These are phyloP conservation scores for Grammomys dolichurus DNA, from an alignment of 2,113 vertebrate species.

Conservation along the genomic window DNA sequence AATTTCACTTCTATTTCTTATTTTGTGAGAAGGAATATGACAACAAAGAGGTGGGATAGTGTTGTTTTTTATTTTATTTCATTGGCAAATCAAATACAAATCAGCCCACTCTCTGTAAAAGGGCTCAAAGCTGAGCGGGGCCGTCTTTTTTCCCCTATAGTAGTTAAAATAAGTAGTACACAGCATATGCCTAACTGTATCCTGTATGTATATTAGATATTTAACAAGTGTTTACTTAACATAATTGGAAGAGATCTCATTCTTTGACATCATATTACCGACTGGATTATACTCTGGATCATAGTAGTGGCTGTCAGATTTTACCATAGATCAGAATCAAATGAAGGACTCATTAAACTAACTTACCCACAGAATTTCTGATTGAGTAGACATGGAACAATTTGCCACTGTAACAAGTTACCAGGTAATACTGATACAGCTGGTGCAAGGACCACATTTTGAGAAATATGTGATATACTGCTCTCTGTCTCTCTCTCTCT, in stretches of 20 bases:
- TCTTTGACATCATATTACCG: not conserved
- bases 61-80: not conserved
- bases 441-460: not conserved
- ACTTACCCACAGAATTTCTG: not conserved
- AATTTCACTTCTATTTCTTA: not conserved
- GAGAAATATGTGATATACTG: not conserved
- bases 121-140: not conserved
- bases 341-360: not conserved
- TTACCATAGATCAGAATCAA: not conserved
- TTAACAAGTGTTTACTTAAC: not conserved
- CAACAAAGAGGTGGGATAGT: not conserved
- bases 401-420: slow-evolving; percentile 9
- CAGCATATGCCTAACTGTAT: not conserved
- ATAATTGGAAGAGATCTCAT: not conserved
- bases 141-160: no score
- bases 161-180: not conserved
- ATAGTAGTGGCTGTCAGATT: not conserved
- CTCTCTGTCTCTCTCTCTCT: not conserved
- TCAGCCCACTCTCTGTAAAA: not conserved
- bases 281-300: not conserved
- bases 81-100: not conserved
- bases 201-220: not conserved
- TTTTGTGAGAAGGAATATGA: not conserved
- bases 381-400: not conserved
- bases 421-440: not conserved